Evolutionary conservation across 2,797 vertebrate species (phyloP).

Genomic region (Ciconia nigra): DNA sequence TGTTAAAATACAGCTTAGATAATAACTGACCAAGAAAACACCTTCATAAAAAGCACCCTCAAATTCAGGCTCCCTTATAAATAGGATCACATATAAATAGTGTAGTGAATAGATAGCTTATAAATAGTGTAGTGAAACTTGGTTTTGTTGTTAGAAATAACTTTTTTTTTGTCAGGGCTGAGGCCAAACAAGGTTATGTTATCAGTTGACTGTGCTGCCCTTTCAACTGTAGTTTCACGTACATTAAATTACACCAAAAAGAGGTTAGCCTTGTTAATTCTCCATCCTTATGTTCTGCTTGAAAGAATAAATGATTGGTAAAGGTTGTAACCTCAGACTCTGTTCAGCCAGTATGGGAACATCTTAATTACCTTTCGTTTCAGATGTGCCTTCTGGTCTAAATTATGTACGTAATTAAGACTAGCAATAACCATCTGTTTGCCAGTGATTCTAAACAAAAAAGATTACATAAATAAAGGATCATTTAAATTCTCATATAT

Average conservation of each 20-base stretch:
- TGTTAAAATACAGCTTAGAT: not conserved
- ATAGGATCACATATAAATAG: not conserved
- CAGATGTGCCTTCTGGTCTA: constrained; percentile 24
- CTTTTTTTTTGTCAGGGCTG: not conserved
- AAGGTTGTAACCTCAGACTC: not conserved
- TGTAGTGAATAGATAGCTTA: not conserved
- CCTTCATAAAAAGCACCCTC: not conserved
- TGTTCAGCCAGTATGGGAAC: not conserved
- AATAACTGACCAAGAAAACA: not conserved
- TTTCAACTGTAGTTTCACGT: not conserved
- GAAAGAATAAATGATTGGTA: not conserved
- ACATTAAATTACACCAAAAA: not conserved
- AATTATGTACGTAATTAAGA: constrained; percentile 20
- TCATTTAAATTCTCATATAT: not conserved
- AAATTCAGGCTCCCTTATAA: not conserved
- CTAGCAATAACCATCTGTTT: constrained; percentile 28
- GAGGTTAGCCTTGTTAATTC: not conserved
- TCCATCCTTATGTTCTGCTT: not conserved
- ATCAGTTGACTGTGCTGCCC: not conserved
- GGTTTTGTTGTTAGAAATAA: not conserved
- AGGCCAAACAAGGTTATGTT: not conserved
- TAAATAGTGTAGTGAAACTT: not conserved
- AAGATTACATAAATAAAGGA: not conserved
- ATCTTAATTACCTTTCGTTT: constrained; percentile 2
- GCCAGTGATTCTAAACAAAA: not conserved